Evolutionary conservation across 2,888 invertebrate species (phyloP).

Genomic region (Philereme transversata): DNA sequence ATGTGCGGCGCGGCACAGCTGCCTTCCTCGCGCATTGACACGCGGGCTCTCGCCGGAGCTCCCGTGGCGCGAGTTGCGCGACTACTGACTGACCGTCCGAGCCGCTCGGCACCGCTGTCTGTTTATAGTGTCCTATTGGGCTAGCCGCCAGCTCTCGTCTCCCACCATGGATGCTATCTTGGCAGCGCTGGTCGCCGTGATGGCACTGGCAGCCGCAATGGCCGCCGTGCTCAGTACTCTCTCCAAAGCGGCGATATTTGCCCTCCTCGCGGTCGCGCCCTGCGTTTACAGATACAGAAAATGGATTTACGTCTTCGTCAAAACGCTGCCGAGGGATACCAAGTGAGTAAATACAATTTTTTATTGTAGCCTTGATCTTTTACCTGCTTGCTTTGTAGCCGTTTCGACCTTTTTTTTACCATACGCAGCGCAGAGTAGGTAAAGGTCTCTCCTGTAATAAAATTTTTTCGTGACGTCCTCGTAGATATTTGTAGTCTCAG

Average conservation of each 20-base stretch:
- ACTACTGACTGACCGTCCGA: slow-evolving; percentile 36
- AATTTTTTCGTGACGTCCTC: no score
- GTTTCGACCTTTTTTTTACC: no score
- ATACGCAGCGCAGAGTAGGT: no score
- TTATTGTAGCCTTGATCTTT: not conserved
- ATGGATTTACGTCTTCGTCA: slow-evolving; percentile 85
- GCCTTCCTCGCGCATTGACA: slow-evolving; percentile 54
- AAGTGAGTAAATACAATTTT: slow-evolving; percentile 80
- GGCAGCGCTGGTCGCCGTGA: slow-evolving; percentile 78
- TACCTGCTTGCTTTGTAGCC: no score
- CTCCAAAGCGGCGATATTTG: slow-evolving; percentile 89
- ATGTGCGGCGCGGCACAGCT: slow-evolving; percentile 60
- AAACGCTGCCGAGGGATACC: slow-evolving; percentile 86
- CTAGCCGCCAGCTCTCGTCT: slow-evolving; percentile 58
- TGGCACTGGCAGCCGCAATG: slow-evolving; percentile 82
- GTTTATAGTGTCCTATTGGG: slow-evolving; percentile 70
- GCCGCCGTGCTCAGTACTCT: slow-evolving; percentile 85
- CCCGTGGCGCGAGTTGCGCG: slow-evolving; percentile 39
- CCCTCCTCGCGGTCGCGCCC: slow-evolving; percentile 81
- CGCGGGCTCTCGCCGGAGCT: slow-evolving; percentile 45
- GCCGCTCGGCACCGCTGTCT: slow-evolving; percentile 46
- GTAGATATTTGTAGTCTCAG: no score
- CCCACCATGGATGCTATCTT: slow-evolving; percentile 77
- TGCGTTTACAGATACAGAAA: slow-evolving; percentile 82
- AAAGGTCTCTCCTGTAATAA: no score